Conservation (phyloP, 2,888 invertebrate genomes). For the Clanis bilineata region DNA sequence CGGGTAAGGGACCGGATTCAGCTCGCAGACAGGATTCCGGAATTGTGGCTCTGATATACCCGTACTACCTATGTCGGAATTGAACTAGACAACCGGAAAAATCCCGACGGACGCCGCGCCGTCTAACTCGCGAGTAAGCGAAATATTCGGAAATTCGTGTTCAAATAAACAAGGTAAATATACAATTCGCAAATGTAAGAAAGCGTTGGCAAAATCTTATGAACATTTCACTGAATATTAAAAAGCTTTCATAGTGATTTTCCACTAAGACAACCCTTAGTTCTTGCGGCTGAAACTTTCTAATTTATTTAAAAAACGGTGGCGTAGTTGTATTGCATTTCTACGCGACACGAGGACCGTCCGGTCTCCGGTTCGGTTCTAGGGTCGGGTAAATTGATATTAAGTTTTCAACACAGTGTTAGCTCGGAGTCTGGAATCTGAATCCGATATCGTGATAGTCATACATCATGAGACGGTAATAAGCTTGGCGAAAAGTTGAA, state of each 20-base stretch:
- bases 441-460: too few relatives aligned
- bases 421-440: too few relatives aligned
- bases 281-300: not conserved
- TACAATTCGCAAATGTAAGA: constrained; percentile 1
- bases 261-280: not conserved
- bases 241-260: not conserved
- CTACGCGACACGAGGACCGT: too few relatives aligned
- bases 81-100: constrained; percentile 33
- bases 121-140: constrained; percentile 1
- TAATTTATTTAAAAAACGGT: not conserved
- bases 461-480: too few relatives aligned
- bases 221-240: constrained; percentile 4
- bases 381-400: too few relatives aligned
- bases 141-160: constrained; percentile 4
- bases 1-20: constrained; percentile 18
- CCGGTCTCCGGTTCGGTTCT: too few relatives aligned
- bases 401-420: too few relatives aligned
- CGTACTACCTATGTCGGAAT: constrained; percentile 23
- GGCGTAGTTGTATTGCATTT: too few relatives aligned
- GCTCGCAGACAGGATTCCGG: constrained; percentile 22
- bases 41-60: constrained; percentile 8
- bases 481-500: too few relatives aligned
- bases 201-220: not conserved
- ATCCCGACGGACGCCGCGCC: constrained; percentile 19
- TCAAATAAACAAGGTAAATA: constrained; percentile 2